A percentile compares a stretch with the other conserved stretches of the same genome.
Conservation (phyloP, 2,797 vertebrate genomes). For the Sciurus carolinensis region DNA sequence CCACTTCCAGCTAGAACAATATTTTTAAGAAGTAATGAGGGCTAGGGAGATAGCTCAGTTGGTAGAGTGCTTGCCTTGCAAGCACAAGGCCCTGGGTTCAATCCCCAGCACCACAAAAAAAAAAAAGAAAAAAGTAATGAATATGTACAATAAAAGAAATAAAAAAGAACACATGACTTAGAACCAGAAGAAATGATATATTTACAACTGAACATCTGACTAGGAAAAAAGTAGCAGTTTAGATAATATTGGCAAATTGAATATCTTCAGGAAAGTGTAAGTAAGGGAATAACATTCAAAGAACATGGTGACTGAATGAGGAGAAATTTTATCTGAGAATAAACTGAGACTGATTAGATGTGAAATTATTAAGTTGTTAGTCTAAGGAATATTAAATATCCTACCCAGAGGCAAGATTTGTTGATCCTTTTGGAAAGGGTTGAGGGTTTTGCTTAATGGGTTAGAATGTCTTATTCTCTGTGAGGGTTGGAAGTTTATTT, state of each 20-base stretch:
- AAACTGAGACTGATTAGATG: neutral
- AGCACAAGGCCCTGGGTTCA: too few species aligned
- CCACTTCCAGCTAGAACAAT: too few species aligned
- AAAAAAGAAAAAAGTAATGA: neutral
- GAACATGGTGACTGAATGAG: neutral
- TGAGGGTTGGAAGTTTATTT: neutral
- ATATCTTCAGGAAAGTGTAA: too few species aligned
- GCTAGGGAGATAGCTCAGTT: too few species aligned
- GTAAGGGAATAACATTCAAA: neutral
- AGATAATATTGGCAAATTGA: neutral
- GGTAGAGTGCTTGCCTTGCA: too few species aligned
- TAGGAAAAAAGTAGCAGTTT: neutral
- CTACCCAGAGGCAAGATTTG: neutral
- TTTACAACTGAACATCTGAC: neutral
- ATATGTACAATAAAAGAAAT: neutral
- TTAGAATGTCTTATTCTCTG: neutral
- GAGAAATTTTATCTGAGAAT: neutral
- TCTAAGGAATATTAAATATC: neutral
- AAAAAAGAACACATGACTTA: neutral
- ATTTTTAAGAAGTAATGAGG: neutral
- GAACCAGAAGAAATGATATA: neutral
- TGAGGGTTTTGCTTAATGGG: neutral
- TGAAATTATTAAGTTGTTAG: neutral
- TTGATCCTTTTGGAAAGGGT: neutral
- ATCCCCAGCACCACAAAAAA: too few species aligned